A percentile compares a stretch with the other conserved stretches of the same genome.
phyloP scores from a whole-genome alignment of 1,140 invertebrate species.

The Drosophila carrolli region DNA sequence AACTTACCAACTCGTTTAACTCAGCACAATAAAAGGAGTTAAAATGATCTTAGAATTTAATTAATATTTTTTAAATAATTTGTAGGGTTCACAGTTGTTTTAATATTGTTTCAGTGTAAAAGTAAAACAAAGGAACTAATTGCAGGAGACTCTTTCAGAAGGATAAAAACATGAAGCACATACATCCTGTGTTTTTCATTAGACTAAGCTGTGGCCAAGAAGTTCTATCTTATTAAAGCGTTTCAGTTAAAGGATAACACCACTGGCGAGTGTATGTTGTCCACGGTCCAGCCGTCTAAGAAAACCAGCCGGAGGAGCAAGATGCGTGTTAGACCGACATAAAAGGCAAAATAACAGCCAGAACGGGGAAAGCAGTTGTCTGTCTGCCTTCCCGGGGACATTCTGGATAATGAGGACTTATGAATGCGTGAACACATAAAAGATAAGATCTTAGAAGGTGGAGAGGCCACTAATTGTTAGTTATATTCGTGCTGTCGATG shows the following conservation, averaged over 20 bases:
- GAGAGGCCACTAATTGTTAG: slow-evolving; percentile 64
- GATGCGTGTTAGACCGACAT: slow-evolving; percentile 32
- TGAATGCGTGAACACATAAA: slow-evolving; percentile 56
- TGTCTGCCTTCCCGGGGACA: slow-evolving; percentile 2
- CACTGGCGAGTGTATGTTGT: slow-evolving; percentile 1
- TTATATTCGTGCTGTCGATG: slow-evolving; percentile 50
- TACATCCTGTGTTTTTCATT: background rate
- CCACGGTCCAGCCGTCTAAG: background rate
- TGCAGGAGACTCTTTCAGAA: too few relatives aligned
- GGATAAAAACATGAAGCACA: too few relatives aligned
- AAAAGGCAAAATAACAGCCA: slow-evolving; percentile 11
- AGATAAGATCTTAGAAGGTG: slow-evolving; percentile 16
- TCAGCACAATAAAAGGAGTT: too few relatives aligned
- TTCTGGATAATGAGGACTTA: slow-evolving; percentile 67
- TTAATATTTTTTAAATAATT: too few relatives aligned
- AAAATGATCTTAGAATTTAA: too few relatives aligned
- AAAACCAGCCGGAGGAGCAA: background rate
- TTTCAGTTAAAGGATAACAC: background rate
- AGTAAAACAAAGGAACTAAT: too few relatives aligned
- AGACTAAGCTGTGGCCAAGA: slow-evolving; percentile 5
- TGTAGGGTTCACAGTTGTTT: too few relatives aligned
- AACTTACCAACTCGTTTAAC: too few relatives aligned
- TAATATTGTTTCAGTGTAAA: too few relatives aligned
- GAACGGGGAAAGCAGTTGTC: slow-evolving; percentile 38
- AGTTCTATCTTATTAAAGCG: slow-evolving; percentile 9